Conservation (phyloP, 2,797 vertebrate genomes). For the Hippopotamyrus pictus region DNA sequence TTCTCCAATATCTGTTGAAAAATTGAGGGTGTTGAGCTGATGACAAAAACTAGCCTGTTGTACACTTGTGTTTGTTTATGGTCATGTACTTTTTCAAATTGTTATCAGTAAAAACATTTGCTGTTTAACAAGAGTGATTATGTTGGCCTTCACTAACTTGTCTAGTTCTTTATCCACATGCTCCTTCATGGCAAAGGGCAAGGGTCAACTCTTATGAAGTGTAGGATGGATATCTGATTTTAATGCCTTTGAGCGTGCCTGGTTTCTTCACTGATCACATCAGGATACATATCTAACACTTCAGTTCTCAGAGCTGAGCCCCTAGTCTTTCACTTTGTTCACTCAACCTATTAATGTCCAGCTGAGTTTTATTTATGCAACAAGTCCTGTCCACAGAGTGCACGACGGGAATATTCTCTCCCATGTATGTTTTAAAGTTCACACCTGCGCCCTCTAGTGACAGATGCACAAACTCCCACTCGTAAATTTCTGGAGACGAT, state of each 20-base stretch:
- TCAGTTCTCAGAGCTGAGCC: background rate
- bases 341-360: background rate
- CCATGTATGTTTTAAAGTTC: background rate
- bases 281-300: background rate
- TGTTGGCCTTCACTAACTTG: background rate
- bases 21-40: background rate
- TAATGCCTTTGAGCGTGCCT: background rate
- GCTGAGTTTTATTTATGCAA: background rate
- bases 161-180: background rate
- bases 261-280: background rate
- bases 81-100: background rate
- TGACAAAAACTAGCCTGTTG: background rate
- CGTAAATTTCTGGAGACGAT: background rate
- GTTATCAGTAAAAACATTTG: background rate
- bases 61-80: background rate
- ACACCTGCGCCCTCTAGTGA: background rate
- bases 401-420: background rate
- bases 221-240: background rate
- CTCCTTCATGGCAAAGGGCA: background rate
- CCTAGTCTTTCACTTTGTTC: background rate
- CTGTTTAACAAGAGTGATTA: background rate
- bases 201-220: background rate
- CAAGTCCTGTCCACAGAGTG: background rate
- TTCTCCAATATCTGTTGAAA: background rate
- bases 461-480: background rate